Percentiles rank a stretch among this genome's conserved stretches.
Evolutionary conservation across 2,797 vertebrate species (phyloP).

Genomic region (Eurystomus glaucurus): DNA sequence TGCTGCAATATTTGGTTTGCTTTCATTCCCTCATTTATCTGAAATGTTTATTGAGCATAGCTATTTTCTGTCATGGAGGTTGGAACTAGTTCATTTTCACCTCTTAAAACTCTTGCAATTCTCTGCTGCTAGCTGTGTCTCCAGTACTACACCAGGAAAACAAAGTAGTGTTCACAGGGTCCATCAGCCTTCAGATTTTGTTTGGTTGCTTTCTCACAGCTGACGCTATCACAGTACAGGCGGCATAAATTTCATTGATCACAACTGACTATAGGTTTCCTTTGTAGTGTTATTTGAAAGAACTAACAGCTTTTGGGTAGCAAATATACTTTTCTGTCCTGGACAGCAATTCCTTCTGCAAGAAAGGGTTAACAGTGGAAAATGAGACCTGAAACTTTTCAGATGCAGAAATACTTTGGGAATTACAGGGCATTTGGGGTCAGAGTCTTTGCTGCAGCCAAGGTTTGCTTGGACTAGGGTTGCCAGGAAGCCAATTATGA

Average conservation of each 20-base stretch:
- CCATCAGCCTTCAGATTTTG: background rate
- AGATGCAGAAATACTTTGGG: background rate
- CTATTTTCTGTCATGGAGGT: background rate
- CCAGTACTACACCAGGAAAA: background rate
- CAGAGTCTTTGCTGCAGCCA: background rate
- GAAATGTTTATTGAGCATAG: slow-evolving; percentile 19
- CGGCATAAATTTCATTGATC: background rate
- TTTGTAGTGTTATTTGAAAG: background rate
- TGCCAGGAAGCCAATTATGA: slow-evolving; percentile 44
- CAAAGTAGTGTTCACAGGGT: background rate
- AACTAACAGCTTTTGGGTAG: background rate
- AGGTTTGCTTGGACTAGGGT: background rate
- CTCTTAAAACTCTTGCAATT: background rate
- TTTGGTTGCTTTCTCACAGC: background rate
- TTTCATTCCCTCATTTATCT: slow-evolving; percentile 13
- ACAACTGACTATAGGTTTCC: background rate
- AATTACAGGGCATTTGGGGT: slow-evolving; percentile 20
- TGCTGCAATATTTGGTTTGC: slow-evolving; percentile 10
- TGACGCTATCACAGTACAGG: background rate
- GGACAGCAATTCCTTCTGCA: background rate
- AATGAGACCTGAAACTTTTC: background rate
- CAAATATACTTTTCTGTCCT: background rate
- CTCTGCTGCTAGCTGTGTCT: background rate
- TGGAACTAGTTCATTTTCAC: background rate
- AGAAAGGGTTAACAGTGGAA: background rate